Conservation (phyloP, 1,140 invertebrate genomes). For the Venturia canescens region DNA sequence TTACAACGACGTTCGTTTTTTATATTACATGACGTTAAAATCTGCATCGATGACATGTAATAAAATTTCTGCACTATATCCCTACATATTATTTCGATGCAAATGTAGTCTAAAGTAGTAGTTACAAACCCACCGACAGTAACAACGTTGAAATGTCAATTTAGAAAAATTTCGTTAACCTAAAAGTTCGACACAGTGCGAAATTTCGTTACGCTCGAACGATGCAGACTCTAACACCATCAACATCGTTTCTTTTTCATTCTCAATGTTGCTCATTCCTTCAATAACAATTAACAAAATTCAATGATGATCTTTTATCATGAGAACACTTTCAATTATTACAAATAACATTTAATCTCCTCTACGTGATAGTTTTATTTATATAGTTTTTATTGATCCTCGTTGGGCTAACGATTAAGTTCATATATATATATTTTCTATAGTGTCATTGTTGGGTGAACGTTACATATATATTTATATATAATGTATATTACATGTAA, state of each 20-base stretch:
- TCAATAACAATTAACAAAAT: slow-evolving; percentile 45
- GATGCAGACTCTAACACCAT: too few relatives aligned
- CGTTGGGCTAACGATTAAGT: slow-evolving; percentile 13
- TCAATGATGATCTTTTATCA: slow-evolving; percentile 28
- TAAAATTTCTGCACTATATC: too few relatives aligned
- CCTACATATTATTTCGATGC: too few relatives aligned
- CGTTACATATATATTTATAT: slow-evolving; percentile 16
- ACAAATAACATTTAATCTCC: slow-evolving; percentile 37
- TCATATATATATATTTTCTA: slow-evolving; percentile 5
- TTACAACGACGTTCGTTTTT: slow-evolving; percentile 28
- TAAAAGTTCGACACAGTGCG: too few relatives aligned
- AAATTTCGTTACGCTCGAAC: too few relatives aligned
- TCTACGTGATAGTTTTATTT: slow-evolving; percentile 13
- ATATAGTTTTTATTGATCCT: background rate
- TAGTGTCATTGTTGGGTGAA: slow-evolving; percentile 7
- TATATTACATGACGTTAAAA: background rate
- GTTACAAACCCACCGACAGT: too few relatives aligned
- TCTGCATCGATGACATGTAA: too few relatives aligned
- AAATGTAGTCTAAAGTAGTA: too few relatives aligned
- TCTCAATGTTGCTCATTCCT: slow-evolving; percentile 26
- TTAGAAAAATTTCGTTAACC: too few relatives aligned
- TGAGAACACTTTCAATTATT: slow-evolving; percentile 41
- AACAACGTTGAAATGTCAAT: too few relatives aligned
- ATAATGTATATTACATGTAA: slow-evolving; percentile 17
- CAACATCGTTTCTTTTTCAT: background rate